A percentile compares a stretch with the other conserved stretches of the same genome.
Conservation (phyloP, 2,113 vertebrate species). For the Rattus rattus region DNA sequence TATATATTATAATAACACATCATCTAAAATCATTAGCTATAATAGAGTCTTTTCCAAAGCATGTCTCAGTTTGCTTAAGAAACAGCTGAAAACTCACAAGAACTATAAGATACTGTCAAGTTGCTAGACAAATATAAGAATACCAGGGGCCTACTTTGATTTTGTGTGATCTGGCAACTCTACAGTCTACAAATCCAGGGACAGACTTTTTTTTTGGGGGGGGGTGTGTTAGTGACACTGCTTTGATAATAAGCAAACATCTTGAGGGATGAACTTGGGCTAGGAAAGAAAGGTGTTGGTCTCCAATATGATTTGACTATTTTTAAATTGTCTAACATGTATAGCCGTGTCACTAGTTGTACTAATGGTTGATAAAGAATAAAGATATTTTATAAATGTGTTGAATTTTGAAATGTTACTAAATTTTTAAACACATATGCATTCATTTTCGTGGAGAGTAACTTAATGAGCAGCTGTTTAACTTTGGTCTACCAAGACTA, state of each 20-base stretch:
- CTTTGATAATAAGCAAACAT: neutral
- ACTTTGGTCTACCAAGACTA: neutral
- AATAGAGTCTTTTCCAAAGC: neutral
- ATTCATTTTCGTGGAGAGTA: neutral
- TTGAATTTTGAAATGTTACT: neutral
- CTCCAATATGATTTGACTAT: neutral
- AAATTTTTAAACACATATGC: neutral
- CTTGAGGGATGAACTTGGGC: neutral
- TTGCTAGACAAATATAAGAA: neutral
- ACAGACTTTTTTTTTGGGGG: neutral
- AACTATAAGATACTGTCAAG: neutral
- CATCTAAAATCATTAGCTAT: neutral
- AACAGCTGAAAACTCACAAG: neutral
- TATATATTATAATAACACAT: neutral
- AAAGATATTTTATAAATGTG: neutral
- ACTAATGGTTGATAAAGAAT: neutral
- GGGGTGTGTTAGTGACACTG: too few species aligned
- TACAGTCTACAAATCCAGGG: neutral
- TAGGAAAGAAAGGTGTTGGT: neutral
- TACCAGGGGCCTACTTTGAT: neutral
- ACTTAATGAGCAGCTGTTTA: neutral
- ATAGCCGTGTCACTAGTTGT: neutral
- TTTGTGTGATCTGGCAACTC: neutral
- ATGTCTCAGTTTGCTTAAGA: neutral
- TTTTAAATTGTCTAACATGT: neutral